A percentile compares a stretch with the other conserved stretches of the same genome.
These are phyloP conservation scores for Monopis laevigella DNA, from an alignment of 2,888 invertebrate species.

Conservation along the genomic window DNA sequence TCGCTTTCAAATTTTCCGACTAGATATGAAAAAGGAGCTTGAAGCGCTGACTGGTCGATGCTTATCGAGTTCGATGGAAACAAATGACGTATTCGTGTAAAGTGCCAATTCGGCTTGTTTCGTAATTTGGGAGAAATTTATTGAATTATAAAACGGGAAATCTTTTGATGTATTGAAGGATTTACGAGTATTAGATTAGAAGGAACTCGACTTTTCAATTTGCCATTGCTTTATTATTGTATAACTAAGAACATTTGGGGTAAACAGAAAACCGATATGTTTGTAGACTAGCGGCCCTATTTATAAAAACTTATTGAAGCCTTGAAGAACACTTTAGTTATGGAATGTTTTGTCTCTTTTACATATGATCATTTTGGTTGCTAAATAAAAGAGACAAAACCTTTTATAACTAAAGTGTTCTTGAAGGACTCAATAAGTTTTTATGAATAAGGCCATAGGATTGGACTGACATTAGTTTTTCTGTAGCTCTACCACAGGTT, in stretches of 20 bases:
- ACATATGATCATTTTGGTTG: too few relatives aligned
- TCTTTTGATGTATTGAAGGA: slow-evolving; percentile 53
- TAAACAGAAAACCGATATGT: not conserved
- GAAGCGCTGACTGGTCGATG: not conserved
- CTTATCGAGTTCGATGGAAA: slow-evolving; percentile 11
- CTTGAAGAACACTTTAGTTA: too few relatives aligned
- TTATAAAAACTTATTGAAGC: too few relatives aligned
- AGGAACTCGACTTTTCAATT: slow-evolving; percentile 56
- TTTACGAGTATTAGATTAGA: slow-evolving; percentile 46
- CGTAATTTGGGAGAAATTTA: slow-evolving; percentile 45
- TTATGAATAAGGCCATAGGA: too few relatives aligned
- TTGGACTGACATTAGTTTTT: too few relatives aligned
- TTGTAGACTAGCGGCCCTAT: too few relatives aligned
- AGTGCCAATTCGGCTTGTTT: slow-evolving; percentile 45
- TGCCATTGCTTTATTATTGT: slow-evolving; percentile 25
- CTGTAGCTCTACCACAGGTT: too few relatives aligned
- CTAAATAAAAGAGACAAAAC: too few relatives aligned
- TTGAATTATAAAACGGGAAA: slow-evolving; percentile 46
- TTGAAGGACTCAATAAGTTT: too few relatives aligned
- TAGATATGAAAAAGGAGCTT: not conserved
- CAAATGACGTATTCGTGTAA: slow-evolving; percentile 45
- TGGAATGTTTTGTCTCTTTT: too few relatives aligned
- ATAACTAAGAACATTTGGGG: too few relatives aligned
- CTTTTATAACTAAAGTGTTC: too few relatives aligned
- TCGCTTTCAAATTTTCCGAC: not conserved